phyloP scores from a whole-genome alignment of 1,140 invertebrate species.

The Caerostris darwini region DNA sequence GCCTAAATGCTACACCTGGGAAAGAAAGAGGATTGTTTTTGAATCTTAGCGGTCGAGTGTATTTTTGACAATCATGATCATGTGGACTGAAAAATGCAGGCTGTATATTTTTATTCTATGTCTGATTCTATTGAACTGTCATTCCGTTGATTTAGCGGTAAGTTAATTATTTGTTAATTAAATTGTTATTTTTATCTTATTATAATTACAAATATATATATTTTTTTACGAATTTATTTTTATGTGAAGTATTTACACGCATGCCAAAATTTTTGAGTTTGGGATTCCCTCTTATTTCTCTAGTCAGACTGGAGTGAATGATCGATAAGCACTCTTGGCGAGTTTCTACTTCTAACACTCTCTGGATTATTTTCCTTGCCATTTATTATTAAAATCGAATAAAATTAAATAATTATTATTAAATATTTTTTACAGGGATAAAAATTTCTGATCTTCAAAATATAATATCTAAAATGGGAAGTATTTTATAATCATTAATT shows the following conservation, averaged over 20 bases:
- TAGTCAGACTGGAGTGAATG: neutral
- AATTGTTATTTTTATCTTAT: neutral
- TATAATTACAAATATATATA: neutral
- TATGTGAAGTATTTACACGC: too few relatives aligned
- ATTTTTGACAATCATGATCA: neutral
- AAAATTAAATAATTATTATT: too few relatives aligned
- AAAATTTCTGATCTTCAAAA: too few relatives aligned
- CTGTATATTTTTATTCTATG: neutral
- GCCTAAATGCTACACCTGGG: neutral
- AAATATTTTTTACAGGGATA: too few relatives aligned
- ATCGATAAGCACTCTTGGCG: constrained; percentile 1
- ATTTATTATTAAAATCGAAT: neutral
- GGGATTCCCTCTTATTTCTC: constrained; percentile 31
- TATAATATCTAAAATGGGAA: too few relatives aligned
- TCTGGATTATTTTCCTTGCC: neutral
- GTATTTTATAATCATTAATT: too few relatives aligned
- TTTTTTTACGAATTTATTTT: too few relatives aligned
- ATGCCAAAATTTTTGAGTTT: neutral
- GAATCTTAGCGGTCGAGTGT: neutral
- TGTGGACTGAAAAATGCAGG: neutral
- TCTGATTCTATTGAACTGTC: neutral
- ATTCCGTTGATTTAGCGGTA: constrained; percentile 58
- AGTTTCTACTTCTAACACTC: neutral
- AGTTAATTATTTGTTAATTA: neutral
- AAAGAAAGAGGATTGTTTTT: neutral